Percentiles rank a stretch among this genome's conserved stretches.
These are phyloP conservation scores for Sus scrofa DNA, from an alignment of 2,113 vertebrate genomes.

Conservation along the genomic window T2T-Sscrofa CM000826.6:29483001-29483500, in stretches of 20 bases:
- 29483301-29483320: constrained; percentile 37
- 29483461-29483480: not conserved
- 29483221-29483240: constrained; percentile 50
- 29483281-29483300: not conserved
- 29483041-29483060: constrained; percentile 61
- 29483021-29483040: constrained; percentile 71
- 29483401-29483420: not conserved
- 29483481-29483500: constrained; percentile 48
- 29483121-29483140: constrained; percentile 61
- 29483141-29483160: constrained; percentile 63
- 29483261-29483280: constrained; percentile 33
- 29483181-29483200: constrained; percentile 51
- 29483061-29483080: constrained; percentile 65
- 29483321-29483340: not conserved
- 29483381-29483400: constrained; percentile 15
- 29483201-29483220: constrained; percentile 20
- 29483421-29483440: not conserved
- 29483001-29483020: constrained; percentile 69
- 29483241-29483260: not conserved
- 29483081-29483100: constrained; percentile 65
- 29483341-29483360: constrained; percentile 15
- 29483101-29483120: constrained; percentile 73
- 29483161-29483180: constrained; percentile 55
- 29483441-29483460: constrained; percentile 9
- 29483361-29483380: constrained; percentile 38